Evolutionary conservation across 2,797 vertebrate genomes (phyloP), one percentile per base, ranked within the genome.

Genomic region (Sebastes melanostomus): DNA sequence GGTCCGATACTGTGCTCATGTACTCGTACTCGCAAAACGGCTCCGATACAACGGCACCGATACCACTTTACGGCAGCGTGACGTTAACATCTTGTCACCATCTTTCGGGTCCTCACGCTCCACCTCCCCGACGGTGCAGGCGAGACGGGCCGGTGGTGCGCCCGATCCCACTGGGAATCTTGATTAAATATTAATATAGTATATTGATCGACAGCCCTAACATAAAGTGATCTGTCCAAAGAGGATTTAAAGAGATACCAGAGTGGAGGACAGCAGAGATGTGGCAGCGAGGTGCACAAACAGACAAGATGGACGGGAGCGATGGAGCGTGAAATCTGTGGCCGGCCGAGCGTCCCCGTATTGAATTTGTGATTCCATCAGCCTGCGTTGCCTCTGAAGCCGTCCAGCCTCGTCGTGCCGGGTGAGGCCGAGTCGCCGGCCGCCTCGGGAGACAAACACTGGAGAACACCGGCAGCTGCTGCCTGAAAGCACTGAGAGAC

Each of bases 341-440:
- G 76, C 82, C 84, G 74, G 32, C 74, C 70, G 24, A 86, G 78
- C 81, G 80, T 88, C 73, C 72, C 66, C 68, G 54, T 80, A 85
- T 84, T 66, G 5, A 90, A 86, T 89, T 82, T 36, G 56, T 83
- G 88, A 92, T 92, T 91, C 83, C 85, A 80, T 92, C 78, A 89
- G 83, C 81, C 30, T 71, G n/a, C 32, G 10, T 62, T 80, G 87
- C 89, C 83, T 88, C 76, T 83, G 74, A 80, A 84, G 84, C 81
- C 27, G 6, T 86, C 74, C 78, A 87, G 79, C 58, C 50, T 12
- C 34, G 63, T 71, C 52, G 69, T 66, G 76, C 72, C 20, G 62
- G 60, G 46, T 38, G 24, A 84, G 72, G 74, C 81, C 82, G 85
- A 92, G 77, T 87, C 85, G 86, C 83, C 58, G 22, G 83, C 55